Base-by-base conservation (phyloP, 30 jellyfish, hydroid and myxozoan genomes). In the Catostylus mosaicus region DNA sequence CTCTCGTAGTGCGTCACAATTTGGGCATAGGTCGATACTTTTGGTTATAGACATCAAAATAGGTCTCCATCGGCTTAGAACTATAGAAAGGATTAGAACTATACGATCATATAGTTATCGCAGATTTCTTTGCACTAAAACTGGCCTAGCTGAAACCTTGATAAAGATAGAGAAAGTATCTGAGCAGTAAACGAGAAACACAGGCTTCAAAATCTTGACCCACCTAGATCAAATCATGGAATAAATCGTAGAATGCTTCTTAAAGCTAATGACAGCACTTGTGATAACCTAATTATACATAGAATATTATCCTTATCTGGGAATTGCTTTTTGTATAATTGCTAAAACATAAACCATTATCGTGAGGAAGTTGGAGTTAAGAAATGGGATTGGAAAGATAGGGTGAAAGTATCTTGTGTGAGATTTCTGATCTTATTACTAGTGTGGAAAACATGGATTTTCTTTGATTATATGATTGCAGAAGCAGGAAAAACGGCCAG, bases 331-430 rank as follows among this genome's bases (percentile, higher is more conserved):
- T 40, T 40, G 67, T 52, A 4, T 52, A 24, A 20, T 52, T 4
- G 67, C 19, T 52, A 20, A 52, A 52, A 20, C 27, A 20, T n/a
- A 43, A 43, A 43, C 56, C 19, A 18, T 59, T 18, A 59, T 59
- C 37, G 1, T 12, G 12, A 59, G 71, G 71, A 59, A 59, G 38
- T 11, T 59, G 19, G 24, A 59, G 26, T 22, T 20, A 59, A 23
- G 36, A 27, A 59, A 59, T 23, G 24, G 38, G 38, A 22, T 59
- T 59, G 71, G 71, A 23, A 59, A 22, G 71, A 59, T 23, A 59
- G 38, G 38, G 2, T 24, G 38, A 23, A 5, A 59, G 71, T 3
- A 11, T 52, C 30, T 22, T 11, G 8, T 52, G 7, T 52, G 30
- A 52, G 29, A n/a, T 16, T 6, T 22, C 8, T 52, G 30, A 52